phyloP scores from a whole-genome alignment of 2,113 vertebrate genomes.

The Microtus richardsoni region DNA sequence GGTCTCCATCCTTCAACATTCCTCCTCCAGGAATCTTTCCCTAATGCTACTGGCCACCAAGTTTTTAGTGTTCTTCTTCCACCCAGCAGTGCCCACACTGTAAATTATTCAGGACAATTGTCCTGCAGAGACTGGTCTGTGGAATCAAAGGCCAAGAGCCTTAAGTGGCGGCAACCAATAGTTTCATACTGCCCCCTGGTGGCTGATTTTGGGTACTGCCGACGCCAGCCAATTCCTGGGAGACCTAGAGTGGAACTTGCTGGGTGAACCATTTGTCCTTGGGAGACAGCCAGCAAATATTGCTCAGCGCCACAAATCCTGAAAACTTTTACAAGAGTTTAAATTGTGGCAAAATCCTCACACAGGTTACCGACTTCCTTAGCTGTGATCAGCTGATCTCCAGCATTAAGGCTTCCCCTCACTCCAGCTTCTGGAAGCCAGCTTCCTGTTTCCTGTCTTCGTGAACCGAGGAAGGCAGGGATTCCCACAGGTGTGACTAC shows the following conservation, averaged over 20 bases:
- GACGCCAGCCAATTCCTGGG: neutral
- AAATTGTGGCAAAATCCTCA: neutral
- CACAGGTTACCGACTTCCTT: too few species aligned
- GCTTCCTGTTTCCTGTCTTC: neutral
- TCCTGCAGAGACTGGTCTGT: neutral
- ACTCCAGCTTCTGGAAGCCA: neutral
- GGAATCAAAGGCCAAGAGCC: neutral
- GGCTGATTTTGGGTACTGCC: neutral
- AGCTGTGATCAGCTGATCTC: neutral
- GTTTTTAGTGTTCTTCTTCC: neutral
- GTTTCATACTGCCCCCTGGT: neutral
- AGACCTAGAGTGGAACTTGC: neutral
- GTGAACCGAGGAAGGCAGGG: neutral
- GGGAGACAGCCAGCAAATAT: neutral
- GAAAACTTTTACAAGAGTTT: neutral
- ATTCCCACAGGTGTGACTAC: neutral
- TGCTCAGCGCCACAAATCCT: neutral
- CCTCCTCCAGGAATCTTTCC: slow-evolving; percentile 11
- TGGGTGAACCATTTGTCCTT: neutral
- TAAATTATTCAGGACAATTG: too few species aligned
- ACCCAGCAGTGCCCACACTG: neutral
- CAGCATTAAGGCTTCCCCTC: fast-evolving
- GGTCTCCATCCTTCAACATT: neutral
- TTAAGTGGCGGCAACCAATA: neutral
- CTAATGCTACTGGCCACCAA: neutral